Evolutionary conservation across 2,113 vertebrate genomes (phyloP).

Genomic region (Gymnocephalus cernua): DNA sequence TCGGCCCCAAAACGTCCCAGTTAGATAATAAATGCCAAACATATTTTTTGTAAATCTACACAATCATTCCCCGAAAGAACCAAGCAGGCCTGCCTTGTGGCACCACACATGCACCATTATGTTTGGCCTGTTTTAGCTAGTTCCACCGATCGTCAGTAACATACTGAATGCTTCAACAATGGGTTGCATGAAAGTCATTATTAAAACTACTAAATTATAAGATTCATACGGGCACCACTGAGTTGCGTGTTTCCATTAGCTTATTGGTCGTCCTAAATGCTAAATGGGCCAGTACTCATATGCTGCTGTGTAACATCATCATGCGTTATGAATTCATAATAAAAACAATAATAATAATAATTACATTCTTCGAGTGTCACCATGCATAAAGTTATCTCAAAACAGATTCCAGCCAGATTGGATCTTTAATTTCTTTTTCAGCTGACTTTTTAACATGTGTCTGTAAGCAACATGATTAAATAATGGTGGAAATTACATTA

Average conservation of each 20-base stretch:
- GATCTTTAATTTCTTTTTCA: slow-evolving; percentile 84
- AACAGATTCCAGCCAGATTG: slow-evolving; percentile 68
- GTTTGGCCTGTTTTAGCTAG: slow-evolving; percentile 23
- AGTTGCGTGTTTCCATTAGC: slow-evolving; percentile 29
- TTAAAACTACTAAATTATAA: slow-evolving; percentile 39
- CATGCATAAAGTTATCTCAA: slow-evolving; percentile 68
- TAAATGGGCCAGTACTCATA: slow-evolving; percentile 60
- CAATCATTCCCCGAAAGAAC: no score
- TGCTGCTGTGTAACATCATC: slow-evolving; percentile 38
- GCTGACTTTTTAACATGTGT: slow-evolving; percentile 82
- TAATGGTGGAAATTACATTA: slow-evolving; percentile 85
- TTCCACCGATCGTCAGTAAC: slow-evolving; percentile 31
- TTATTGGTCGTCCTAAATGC: slow-evolving; percentile 52
- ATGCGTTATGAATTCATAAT: slow-evolving; percentile 55
- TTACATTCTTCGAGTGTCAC: slow-evolving; percentile 52
- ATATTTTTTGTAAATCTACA: no score
- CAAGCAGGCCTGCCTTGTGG: no score
- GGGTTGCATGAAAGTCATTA: slow-evolving; percentile 36
- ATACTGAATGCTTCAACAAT: background rate
- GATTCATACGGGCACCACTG: slow-evolving; percentile 22
- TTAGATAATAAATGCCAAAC: no score
- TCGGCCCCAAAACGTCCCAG: no score
- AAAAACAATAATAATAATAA: slow-evolving; percentile 52
- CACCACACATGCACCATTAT: background rate
- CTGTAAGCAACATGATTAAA: slow-evolving; percentile 85